Evolutionary conservation across 2,888 invertebrate species (phyloP), one percentile per base, ranked within the genome.

Genomic region (Tanytarsus gracilentus): DNA sequence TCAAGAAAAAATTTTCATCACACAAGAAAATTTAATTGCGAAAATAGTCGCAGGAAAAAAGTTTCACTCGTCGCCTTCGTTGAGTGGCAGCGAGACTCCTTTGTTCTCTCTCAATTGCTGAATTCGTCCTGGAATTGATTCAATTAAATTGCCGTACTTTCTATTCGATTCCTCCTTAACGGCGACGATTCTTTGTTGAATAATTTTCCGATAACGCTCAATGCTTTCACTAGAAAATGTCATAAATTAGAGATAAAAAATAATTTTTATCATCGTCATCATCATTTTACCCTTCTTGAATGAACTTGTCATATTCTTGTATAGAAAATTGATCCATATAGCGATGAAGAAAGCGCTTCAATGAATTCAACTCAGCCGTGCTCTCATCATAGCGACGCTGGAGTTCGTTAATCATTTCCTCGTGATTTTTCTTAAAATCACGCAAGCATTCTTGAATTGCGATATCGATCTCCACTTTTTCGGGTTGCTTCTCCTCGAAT

Each of bases 381-480:
- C 50, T 84, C 74, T 76, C 75, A 65, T 87, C 84, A 68, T 84
- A 85, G 64, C 81, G 76, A 23, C 75, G 75, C 65, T 86, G 83
- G 23, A 88, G 78, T 30, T 78, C 70, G 63, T 79, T 81, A 14
- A 86, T 83, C 39, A 86, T 73, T 0, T 77, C 75, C 4, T 85
- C 72, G 63, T 83, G 77, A 29, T 78, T 76, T 0, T 79, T 72
- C 66, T 83, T 84, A 65, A 85, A 83, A 67, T 88, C 86, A 56
- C 76, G 76, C 40, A 88, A 71, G 63, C 88, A 88, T 5, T 68
- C 65, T 49, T 70, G 67, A 50, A 68, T 72, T 0, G 69, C 69
- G 11, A 9, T 62, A 61, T 29, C 62, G 23, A 60, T 30, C 26
- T 60, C 60, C n/a, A n/a, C 7, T 8, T 23, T 7, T 16, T 50